A percentile compares a stretch with the other conserved stretches of the same genome.
phyloP scores from a whole-genome alignment of 2,113 vertebrate species.

The Ciconia stormi region DNA sequence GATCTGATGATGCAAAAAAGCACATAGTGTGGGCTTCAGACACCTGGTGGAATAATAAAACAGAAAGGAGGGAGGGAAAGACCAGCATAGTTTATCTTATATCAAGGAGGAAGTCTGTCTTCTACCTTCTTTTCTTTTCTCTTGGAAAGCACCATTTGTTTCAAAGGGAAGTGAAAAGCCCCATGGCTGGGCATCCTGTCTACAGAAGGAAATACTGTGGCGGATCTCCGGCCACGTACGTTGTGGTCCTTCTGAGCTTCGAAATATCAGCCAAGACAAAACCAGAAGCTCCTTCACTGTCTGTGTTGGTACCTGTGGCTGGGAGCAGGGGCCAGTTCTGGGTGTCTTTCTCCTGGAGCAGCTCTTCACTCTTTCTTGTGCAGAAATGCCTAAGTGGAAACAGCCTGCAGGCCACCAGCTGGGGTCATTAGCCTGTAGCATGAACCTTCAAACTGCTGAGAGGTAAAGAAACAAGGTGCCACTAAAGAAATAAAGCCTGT shows the following conservation, averaged over 20 bases:
- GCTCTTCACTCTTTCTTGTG: not conserved
- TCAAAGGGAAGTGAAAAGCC: not conserved
- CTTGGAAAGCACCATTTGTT: not conserved
- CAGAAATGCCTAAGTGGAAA: not conserved
- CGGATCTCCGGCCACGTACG: not conserved
- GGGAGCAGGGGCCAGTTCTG: not conserved
- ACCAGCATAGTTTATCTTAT: not conserved
- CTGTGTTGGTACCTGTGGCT: not conserved
- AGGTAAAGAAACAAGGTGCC: not conserved
- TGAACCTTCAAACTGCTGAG: not conserved
- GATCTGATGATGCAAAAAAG: not conserved
- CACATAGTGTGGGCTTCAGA: not conserved
- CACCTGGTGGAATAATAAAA: conserved; percentile 8
- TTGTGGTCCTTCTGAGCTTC: not conserved
- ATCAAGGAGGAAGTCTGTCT: not conserved
- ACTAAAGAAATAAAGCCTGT: not conserved
- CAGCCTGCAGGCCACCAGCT: not conserved
- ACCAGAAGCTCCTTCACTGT: not conserved
- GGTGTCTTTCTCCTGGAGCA: not conserved
- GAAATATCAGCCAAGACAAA: not conserved
- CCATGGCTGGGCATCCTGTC: not conserved
- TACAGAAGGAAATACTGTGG: not conserved
- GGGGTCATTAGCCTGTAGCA: not conserved
- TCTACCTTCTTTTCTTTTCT: not conserved
- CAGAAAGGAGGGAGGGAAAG: not conserved